Conservation (phyloP, 2,888 invertebrate genomes). For the Cheilosia variabilis region DNA sequence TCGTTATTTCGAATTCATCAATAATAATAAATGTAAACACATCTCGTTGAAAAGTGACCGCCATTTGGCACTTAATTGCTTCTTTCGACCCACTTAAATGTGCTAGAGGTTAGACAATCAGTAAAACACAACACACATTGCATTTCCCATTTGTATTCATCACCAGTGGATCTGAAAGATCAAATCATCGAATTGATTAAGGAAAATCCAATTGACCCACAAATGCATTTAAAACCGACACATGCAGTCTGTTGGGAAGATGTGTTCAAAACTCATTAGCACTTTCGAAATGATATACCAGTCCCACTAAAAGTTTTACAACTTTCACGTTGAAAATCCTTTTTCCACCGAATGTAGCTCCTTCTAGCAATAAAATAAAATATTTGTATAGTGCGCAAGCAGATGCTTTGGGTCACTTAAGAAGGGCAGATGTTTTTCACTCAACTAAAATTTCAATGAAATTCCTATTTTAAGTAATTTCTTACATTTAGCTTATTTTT, state of each 20-base stretch:
- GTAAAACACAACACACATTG: conserved; percentile 6
- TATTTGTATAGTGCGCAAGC: conserved; percentile 23
- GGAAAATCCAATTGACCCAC: neutral
- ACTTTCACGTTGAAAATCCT: conserved; percentile 25
- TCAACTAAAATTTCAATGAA: conserved; percentile 6
- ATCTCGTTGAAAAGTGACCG: too few relatives aligned
- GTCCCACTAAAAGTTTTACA: conserved; percentile 50
- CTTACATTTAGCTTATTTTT: conserved; percentile 5
- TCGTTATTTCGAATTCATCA: too few relatives aligned
- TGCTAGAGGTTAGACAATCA: conserved; percentile 21
- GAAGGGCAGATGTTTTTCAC: conserved; percentile 11
- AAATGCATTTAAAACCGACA: conserved; percentile 3
- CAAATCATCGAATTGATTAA: conserved; percentile 34
- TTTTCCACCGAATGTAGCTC: neutral
- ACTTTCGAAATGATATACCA: conserved; percentile 47
- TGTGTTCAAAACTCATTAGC: conserved; percentile 47
- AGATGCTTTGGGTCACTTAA: conserved; percentile 13
- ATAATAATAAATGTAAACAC: too few relatives aligned
- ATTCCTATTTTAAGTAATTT: neutral
- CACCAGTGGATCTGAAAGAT: conserved; percentile 14
- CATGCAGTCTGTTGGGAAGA: neutral
- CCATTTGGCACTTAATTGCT: neutral
- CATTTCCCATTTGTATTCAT: conserved; percentile 48
- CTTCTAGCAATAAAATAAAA: neutral
- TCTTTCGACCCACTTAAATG: conserved; percentile 38